These are phyloP conservation scores for Phaethon lepturus DNA, from an alignment of 2,113 vertebrate genomes.

Conservation along the genomic window DNA sequence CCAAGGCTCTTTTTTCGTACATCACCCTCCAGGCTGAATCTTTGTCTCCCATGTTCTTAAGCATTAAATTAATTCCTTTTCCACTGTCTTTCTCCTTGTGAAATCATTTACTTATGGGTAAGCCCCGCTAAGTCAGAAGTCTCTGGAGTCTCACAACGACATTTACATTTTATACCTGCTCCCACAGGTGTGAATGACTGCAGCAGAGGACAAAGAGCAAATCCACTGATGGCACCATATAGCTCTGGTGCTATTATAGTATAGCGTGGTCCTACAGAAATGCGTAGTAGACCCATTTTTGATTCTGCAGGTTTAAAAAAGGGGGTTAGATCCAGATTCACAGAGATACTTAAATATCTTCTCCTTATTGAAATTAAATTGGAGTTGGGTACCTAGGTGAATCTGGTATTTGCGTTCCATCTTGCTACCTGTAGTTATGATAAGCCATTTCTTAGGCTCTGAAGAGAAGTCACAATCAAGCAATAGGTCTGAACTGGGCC, in stretches of 20 bases:
- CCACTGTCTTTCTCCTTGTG: neutral
- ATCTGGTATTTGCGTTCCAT: neutral
- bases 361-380: neutral
- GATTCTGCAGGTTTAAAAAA: neutral
- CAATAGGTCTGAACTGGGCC: neutral
- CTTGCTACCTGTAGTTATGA: neutral
- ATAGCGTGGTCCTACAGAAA: neutral
- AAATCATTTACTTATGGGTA: constrained; percentile 58
- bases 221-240: neutral
- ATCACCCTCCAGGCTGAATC: neutral
- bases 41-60: neutral
- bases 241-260: neutral
- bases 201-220: neutral
- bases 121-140: neutral
- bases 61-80: constrained; percentile 43
- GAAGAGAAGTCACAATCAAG: neutral
- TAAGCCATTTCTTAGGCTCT: neutral
- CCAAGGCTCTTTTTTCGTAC: neutral
- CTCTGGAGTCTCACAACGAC: constrained; percentile 25
- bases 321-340: neutral
- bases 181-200: constrained; percentile 7
- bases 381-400: neutral
- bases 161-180: constrained; percentile 17
- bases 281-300: neutral
- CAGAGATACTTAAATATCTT: neutral